Evolutionary conservation across 2,797 vertebrate genomes (phyloP), one percentile per base, ranked within the genome.

Genomic region (Meriones psammophilus): DNA sequence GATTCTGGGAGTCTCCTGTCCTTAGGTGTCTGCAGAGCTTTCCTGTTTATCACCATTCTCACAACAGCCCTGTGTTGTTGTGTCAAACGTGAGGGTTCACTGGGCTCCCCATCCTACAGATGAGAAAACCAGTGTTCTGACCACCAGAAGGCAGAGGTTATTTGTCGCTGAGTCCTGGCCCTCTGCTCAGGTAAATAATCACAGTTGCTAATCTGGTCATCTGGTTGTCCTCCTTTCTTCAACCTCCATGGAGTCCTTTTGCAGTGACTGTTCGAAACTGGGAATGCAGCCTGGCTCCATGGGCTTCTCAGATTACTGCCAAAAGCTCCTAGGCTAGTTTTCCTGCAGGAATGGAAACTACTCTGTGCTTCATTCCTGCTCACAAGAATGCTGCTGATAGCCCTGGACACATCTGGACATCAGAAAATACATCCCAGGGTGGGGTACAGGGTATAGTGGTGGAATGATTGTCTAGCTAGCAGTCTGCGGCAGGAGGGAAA

Each of bases 371-470:
- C 30, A n/a, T 58, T 88, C 77, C 81, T 83, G 90, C 94, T 88
- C 81, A 92, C 17, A n/a, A 80, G 62, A 91, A 85, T 71, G 50
- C 10, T 88, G 33, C 3, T 76, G n/a, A 56, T 9, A 68, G 88
- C 86, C 62, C 4, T 54, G 76, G 92, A 95, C 95, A 94, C 36
- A 79, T 60, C 30, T 76, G n/a, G 18, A 64, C 46, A 84, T 76
- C 24, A 74, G 58, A 95, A 96, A 18, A 39, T 39, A 39, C 39
- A 39, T 39, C 39, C 39, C 39, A 39, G 39, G 39, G 39, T 33
- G 26, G 39, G 26, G 4, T 68, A 54, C 1, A 56, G 14, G 14
- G 46, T 20, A 46, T 26, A 30, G 9, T 14, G 56, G 10, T 33
- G 20, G 28, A 81, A 33, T 15, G 26, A 46, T 88, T 74, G 42